These are phyloP conservation scores for Adelges cooleyi DNA, from an alignment of 1,140 invertebrate species.

Conservation along the genomic window DNA sequence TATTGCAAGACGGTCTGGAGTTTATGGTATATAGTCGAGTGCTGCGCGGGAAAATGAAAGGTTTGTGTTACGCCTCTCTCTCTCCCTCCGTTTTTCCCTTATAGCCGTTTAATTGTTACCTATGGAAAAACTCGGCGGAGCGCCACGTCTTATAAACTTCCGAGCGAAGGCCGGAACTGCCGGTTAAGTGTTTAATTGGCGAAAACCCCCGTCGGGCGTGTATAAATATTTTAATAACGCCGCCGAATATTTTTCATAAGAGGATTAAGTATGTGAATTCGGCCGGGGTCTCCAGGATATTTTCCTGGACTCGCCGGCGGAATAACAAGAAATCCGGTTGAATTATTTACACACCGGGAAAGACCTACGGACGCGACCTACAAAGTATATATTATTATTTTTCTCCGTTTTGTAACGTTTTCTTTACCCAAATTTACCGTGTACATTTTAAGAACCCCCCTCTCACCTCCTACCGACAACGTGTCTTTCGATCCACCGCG, in stretches of 20 bases:
- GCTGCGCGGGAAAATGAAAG: background rate
- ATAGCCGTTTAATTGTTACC: conserved; percentile 25
- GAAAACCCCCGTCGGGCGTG: conserved; percentile 24
- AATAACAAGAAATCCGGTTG: conserved; percentile 3
- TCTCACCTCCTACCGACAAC: background rate
- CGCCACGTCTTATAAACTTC: conserved; percentile 26
- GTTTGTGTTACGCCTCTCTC: background rate
- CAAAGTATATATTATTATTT: background rate
- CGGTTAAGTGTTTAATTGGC: conserved; percentile 29
- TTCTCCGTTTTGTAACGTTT: background rate
- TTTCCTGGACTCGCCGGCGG: background rate
- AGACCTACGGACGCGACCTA: background rate
- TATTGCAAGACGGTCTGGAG: too few species aligned
- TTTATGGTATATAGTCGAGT: background rate
- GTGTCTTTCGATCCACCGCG: too few species aligned
- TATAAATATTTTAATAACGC: conserved; percentile 26
- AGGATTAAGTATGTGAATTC: conserved; percentile 25
- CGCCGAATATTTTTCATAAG: conserved; percentile 25
- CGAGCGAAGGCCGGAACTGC: background rate
- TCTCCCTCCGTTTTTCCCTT: background rate
- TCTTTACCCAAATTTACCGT: background rate
- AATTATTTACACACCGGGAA: conserved; percentile 13
- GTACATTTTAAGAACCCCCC: background rate
- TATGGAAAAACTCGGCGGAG: conserved; percentile 11
- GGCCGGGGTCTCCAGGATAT: background rate